These are phyloP conservation scores for Aphidoletes aphidimyza DNA, from an alignment of 2,888 invertebrate species.

Conservation along the genomic window DNA sequence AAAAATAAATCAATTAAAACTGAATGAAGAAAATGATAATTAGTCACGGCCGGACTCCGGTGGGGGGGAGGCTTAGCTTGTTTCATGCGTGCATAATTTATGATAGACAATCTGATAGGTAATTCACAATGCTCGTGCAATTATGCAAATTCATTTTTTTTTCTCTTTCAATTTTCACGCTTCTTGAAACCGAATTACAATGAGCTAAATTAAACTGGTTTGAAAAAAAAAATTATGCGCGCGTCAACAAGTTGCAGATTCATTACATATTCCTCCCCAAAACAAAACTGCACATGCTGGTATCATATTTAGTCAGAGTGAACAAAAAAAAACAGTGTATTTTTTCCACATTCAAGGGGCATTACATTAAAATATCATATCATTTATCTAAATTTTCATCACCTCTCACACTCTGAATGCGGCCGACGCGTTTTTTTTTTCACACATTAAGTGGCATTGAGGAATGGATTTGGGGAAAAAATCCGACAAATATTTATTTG, in stretches of 20 bases:
- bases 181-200: not conserved
- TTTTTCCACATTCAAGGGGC: constrained; percentile 39
- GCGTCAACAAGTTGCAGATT: constrained; percentile 54
- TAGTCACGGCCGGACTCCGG: not conserved
- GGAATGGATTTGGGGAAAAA: not conserved
- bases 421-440: not conserved
- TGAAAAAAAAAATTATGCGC: not conserved
- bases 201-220: not conserved
- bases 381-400: constrained; percentile 53
- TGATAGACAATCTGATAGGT: not conserved
- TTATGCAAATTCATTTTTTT: constrained; percentile 32
- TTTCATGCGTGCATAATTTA: not conserved
- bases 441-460: not conserved
- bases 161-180: constrained; percentile 8
- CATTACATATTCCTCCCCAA: constrained; percentile 52
- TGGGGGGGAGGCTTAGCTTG: too few species aligned
- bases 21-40: not conserved
- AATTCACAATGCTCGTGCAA: not conserved
- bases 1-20: not conserved
- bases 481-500: constrained; percentile 47
- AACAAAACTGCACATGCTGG: too few species aligned
- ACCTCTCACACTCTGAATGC: constrained; percentile 39
- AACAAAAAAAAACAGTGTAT: constrained; percentile 26
- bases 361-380: constrained; percentile 52
- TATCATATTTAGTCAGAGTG: not conserved